Conservation (phyloP, 2,113 vertebrate species). For the Balaenoptera acutorostrata region DNA sequence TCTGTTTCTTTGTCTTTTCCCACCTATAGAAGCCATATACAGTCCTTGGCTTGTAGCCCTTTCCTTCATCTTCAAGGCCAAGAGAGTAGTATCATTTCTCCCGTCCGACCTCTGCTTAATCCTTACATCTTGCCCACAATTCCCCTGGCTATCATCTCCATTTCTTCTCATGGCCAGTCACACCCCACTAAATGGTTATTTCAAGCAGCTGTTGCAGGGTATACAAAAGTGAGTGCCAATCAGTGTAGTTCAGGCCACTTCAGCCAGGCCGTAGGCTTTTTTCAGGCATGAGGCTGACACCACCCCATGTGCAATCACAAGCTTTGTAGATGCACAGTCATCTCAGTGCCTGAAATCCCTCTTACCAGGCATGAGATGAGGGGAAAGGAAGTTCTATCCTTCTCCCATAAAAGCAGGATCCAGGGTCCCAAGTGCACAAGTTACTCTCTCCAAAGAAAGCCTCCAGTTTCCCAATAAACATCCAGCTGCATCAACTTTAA, state of each 20-base stretch:
- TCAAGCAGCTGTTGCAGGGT: background rate
- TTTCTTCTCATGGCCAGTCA: background rate
- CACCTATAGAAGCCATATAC: background rate
- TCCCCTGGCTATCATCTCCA: background rate
- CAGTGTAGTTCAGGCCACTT: background rate
- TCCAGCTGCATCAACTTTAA: background rate
- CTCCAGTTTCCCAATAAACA: background rate
- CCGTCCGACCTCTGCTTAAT: background rate
- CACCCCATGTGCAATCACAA: background rate
- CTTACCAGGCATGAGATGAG: background rate
- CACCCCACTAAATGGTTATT: background rate
- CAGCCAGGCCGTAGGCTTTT: background rate
- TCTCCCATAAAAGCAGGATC: background rate
- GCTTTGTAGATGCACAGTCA: background rate
- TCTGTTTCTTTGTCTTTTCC: background rate
- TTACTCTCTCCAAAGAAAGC: background rate
- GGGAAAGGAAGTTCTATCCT: background rate
- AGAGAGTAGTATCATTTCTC: background rate
- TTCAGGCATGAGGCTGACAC: background rate
- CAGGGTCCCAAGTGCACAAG: accelerated
- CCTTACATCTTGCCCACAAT: background rate
- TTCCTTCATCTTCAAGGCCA: no score
- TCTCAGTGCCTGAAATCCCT: background rate
- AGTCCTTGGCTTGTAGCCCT: background rate
- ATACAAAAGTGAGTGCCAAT: background rate